Percentiles rank a stretch among this genome's conserved stretches.
Conservation (phyloP, 2,888 invertebrate species). For the Sinotaia quadrata region DNA sequence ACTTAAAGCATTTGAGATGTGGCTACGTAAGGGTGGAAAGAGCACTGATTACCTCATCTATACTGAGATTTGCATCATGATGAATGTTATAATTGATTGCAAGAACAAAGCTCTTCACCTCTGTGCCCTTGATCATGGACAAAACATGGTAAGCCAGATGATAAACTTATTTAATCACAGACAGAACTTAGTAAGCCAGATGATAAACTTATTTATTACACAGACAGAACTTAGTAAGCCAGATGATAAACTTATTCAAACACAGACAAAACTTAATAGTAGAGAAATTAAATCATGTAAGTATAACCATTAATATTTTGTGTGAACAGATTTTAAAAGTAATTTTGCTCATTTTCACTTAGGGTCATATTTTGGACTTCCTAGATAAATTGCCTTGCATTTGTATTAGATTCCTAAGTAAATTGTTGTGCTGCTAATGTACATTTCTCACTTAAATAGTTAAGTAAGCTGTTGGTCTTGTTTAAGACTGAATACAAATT, state of each 20-base stretch:
- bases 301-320: too few species aligned
- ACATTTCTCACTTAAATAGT: too few species aligned
- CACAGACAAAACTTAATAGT: neutral
- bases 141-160: slow-evolving; percentile 87
- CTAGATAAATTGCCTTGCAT: too few species aligned
- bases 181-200: neutral
- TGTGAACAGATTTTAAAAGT: too few species aligned
- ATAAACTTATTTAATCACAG: neutral
- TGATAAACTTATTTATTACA: neutral
- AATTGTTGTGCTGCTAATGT: too few species aligned
- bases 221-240: neutral
- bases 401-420: too few species aligned
- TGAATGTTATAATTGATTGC: slow-evolving; percentile 94
- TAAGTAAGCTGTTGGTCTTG: too few species aligned
- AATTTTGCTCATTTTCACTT: too few species aligned
- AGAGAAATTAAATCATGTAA: too few species aligned
- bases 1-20: slow-evolving; percentile 80
- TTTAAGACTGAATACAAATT: too few species aligned
- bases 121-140: slow-evolving; percentile 91
- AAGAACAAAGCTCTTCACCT: slow-evolving; percentile 85
- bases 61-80: slow-evolving; percentile 98
- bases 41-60: slow-evolving; percentile 97
- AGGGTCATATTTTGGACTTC: too few species aligned
- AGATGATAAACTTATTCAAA: neutral
- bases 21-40: slow-evolving; percentile 73